Base-by-base conservation (phyloP, 2,888 invertebrate genomes). In the Alitta virens region DNA sequence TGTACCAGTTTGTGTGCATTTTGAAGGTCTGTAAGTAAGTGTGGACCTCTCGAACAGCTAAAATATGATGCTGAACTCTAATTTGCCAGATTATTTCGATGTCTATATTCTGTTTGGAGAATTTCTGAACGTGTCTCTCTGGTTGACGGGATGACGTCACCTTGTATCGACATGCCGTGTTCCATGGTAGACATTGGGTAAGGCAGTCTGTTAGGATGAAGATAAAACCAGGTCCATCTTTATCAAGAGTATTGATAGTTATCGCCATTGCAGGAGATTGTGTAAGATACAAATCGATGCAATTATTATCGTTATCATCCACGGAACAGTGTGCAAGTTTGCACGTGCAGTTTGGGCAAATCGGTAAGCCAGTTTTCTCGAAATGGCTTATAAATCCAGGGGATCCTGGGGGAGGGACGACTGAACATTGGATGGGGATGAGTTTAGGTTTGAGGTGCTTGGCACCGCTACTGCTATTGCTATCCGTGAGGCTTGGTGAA, bases 41-140 rank as follows among this genome's bases (percentile, higher is more conserved):
- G 25, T 67, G 65, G 1, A 66, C 62, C 50, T 67, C 67, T 23
- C 18, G 23, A 12, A 56, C 38, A 2, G 53, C 66, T 60, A 52
- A 38, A 18, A 60, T 16, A 38, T 68, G 68, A 52, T 53, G 50
- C 49, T 52, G 46, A 7, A 68, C 68, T 52, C 60, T 62, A 27
- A 67, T 63, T 56, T 63, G 63, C 68, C 68, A 68, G 50, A 68
- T 63, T 16, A 68, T 60, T 33, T 68, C 66, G 40, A 68, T 59
- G 56, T 64, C 66, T 18, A 68, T 55, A 51, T 61, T 60, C 16
- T 64, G 60, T 23, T 62, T 26, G 23, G 56, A 52, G 56, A 64
- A 63, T 24, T 67, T 66, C 23, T 55, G 25, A 33, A 64, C 55
- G 23, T 64, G 67, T 21, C 58, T 43, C n/a, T 68, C 66, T 1